Evolutionary conservation across 1,140 invertebrate genomes (phyloP).

Genomic region (Phortica variegata): DNA sequence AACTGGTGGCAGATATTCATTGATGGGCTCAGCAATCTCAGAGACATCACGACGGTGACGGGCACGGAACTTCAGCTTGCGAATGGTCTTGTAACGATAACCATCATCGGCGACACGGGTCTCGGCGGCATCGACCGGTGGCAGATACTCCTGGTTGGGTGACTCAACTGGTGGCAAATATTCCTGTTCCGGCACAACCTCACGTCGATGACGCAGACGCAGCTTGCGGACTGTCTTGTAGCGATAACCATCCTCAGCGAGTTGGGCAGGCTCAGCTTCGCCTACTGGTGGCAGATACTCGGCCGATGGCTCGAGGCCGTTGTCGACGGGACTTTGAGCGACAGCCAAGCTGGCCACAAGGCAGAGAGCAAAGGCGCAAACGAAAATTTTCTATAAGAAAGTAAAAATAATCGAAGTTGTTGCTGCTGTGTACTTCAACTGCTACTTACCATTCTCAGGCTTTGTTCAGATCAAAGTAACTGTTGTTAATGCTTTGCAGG

Average conservation of each 20-base stretch:
- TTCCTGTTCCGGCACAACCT: conserved; percentile 35
- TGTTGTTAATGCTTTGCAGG: conserved; percentile 36
- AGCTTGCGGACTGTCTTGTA: conserved; percentile 40
- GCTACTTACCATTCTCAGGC: conserved; percentile 32
- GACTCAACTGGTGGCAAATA: conserved; percentile 29
- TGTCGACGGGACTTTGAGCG: conserved; percentile 23
- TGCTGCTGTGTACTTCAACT: too few relatives aligned
- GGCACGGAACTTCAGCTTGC: conserved; percentile 33
- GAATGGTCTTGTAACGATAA: conserved; percentile 39
- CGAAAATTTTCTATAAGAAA: conserved; percentile 32
- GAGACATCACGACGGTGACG: conserved; percentile 47
- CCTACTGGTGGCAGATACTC: conserved; percentile 38
- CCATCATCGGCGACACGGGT: conserved; percentile 40
- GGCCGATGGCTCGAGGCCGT: conserved; percentile 26
- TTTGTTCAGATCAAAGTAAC: conserved; percentile 25
- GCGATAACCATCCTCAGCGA: conserved; percentile 37
- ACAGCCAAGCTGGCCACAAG: conserved; percentile 30
- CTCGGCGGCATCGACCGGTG: conserved; percentile 32
- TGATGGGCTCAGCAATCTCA: conserved; percentile 35
- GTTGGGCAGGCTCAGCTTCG: conserved; percentile 28
- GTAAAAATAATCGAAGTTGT: not conserved
- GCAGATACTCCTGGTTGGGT: conserved; percentile 35
- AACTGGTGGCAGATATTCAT: conserved; percentile 45
- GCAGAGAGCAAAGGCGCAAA: conserved; percentile 28
- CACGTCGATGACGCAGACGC: conserved; percentile 37